Percentiles rank a stretch among this genome's conserved stretches.
phyloP scores from a whole-genome alignment of 1,140 invertebrate species.

The Spodoptera frugiperda region DNA sequence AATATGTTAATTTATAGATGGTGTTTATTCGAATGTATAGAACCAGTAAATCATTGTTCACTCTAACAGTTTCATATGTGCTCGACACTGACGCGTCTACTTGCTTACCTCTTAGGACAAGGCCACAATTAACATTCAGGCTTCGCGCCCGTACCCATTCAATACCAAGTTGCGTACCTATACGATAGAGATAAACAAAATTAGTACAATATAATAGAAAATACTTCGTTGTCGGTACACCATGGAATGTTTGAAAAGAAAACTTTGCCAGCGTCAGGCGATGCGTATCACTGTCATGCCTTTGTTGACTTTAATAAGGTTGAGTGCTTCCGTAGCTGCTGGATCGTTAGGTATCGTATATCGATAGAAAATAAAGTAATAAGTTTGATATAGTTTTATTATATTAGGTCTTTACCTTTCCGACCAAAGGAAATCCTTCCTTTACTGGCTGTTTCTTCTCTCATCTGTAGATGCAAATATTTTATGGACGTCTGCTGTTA shows the following conservation, averaged over 20 bases:
- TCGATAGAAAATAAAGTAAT: neutral
- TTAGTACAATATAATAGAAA: neutral
- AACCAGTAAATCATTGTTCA: no score
- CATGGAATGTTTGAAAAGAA: slow-evolving; percentile 14
- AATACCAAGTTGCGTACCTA: neutral
- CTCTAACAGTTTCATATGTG: no score
- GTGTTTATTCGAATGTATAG: no score
- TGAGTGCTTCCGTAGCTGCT: slow-evolving; percentile 28
- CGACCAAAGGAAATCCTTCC: no score
- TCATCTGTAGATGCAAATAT: neutral
- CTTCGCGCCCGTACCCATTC: slow-evolving; percentile 13
- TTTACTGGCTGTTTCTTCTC: no score
- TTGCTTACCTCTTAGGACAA: neutral
- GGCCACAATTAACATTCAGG: slow-evolving; percentile 14
- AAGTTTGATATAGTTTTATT: no score
- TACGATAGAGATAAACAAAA: neutral
- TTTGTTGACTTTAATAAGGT: slow-evolving; percentile 16
- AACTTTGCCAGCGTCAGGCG: neutral
- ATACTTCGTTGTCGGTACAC: no score
- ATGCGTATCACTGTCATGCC: no score
- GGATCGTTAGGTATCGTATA: neutral
- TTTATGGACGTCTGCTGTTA: neutral
- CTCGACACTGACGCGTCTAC: no score
- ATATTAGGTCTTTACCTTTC: no score
- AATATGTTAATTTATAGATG: no score